phyloP scores from a whole-genome alignment of 1,140 invertebrate genomes.

The Saccostrea echinata region DNA sequence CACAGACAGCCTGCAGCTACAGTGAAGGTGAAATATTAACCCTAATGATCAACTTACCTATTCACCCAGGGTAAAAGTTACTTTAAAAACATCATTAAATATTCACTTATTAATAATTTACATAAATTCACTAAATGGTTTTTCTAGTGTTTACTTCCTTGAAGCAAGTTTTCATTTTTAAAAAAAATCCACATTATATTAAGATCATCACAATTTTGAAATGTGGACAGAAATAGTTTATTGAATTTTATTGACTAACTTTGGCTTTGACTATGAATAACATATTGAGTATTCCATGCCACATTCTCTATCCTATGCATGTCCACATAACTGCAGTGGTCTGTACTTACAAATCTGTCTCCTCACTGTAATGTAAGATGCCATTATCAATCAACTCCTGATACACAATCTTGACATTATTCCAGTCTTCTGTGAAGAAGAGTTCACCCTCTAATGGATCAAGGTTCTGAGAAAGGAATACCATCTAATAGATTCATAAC shows the following conservation, averaged over 20 bases:
- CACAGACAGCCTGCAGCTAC: background rate
- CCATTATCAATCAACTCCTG: slow-evolving; percentile 8
- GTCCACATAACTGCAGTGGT: background rate
- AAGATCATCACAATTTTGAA: too few species aligned
- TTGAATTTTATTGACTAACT: too few species aligned
- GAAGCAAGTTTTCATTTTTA: too few species aligned
- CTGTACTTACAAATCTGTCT: slow-evolving; percentile 9
- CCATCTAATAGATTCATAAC: too few species aligned
- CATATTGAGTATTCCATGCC: too few species aligned
- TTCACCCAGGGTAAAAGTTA: background rate
- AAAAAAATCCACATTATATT: too few species aligned
- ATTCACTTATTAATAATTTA: too few species aligned
- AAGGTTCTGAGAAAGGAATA: background rate
- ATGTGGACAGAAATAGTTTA: too few species aligned
- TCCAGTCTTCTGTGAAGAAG: background rate
- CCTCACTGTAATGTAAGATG: background rate
- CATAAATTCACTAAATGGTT: too few species aligned
- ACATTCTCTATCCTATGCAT: too few species aligned
- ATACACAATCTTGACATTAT: background rate
- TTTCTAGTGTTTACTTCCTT: too few species aligned
- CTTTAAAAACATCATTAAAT: background rate
- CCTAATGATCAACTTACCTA: background rate
- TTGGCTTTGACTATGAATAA: too few species aligned
- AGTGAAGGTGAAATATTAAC: background rate
- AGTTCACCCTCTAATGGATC: slow-evolving; percentile 28